These are phyloP conservation scores for Augochlora pura DNA, from an alignment of 1,140 invertebrate species.

Conservation along the genomic window DNA sequence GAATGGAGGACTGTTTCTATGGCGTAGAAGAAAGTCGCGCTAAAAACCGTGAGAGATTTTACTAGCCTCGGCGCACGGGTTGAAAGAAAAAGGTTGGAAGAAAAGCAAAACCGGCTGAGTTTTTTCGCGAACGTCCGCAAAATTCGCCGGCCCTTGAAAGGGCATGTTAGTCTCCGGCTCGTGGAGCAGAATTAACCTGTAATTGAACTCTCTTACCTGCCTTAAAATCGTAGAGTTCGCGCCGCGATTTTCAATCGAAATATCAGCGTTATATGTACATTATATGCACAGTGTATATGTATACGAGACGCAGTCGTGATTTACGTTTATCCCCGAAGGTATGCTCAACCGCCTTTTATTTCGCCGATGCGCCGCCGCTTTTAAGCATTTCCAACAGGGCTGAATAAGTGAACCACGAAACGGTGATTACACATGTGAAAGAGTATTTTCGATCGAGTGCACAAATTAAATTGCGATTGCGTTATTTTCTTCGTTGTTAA, in stretches of 20 bases:
- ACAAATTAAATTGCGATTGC: too few relatives aligned
- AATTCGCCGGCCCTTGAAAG: background rate
- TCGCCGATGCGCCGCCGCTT: too few relatives aligned
- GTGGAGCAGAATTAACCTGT: background rate
- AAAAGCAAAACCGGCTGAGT: background rate
- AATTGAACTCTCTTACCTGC: background rate
- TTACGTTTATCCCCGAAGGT: too few relatives aligned
- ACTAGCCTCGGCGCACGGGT: background rate
- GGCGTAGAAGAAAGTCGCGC: background rate
- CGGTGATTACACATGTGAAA: too few relatives aligned
- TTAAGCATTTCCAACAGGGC: too few relatives aligned
- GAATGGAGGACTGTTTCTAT: background rate
- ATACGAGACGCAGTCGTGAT: background rate
- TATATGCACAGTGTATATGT: too few relatives aligned
- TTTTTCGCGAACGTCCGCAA: background rate
- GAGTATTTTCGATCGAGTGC: too few relatives aligned
- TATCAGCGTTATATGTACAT: too few relatives aligned
- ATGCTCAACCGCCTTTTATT: too few relatives aligned
- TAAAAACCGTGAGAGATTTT: constrained; percentile 1
- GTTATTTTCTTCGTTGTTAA: too few relatives aligned
- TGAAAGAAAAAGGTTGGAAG: too few relatives aligned
- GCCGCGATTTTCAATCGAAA: background rate
- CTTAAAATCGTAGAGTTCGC: background rate
- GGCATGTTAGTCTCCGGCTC: background rate
- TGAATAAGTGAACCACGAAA: too few relatives aligned